These are phyloP conservation scores for Pelecanus crispus DNA, from an alignment of 2,113 vertebrate species.

Conservation along the genomic window DNA sequence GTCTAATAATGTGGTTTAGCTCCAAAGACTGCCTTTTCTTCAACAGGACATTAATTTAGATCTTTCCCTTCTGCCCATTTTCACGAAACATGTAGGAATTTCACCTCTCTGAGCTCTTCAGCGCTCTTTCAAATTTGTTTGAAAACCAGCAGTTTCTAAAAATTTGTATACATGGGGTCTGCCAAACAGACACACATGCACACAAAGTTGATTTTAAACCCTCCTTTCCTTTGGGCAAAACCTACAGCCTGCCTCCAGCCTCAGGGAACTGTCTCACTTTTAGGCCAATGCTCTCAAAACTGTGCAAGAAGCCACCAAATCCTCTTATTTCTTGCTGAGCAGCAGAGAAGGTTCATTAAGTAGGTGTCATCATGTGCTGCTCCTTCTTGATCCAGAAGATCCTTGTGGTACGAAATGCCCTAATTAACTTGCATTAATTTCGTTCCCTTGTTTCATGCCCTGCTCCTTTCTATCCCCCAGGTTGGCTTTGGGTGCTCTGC, in stretches of 20 bases:
- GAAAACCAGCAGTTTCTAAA: neutral
- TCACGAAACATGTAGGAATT: neutral
- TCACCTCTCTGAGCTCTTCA: neutral
- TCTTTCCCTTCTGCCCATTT: neutral
- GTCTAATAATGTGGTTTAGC: neutral
- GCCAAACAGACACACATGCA: neutral
- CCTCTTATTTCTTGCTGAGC: neutral
- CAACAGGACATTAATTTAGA: neutral
- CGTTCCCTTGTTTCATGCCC: neutral
- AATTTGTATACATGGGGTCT: rapidly evolving
- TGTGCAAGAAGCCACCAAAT: neutral
- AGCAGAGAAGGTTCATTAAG: neutral
- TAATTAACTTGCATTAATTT: neutral
- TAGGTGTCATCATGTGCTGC: neutral
- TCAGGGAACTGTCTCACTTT: neutral
- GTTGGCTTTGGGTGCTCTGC: neutral
- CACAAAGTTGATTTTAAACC: neutral
- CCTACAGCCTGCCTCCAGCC: too few relatives aligned
- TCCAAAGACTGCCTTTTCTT: neutral
- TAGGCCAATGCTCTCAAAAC: neutral
- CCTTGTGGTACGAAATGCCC: neutral
- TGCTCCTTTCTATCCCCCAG: neutral
- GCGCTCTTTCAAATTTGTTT: neutral
- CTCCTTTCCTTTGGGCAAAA: neutral
- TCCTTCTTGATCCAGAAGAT: neutral